A percentile compares a stretch with the other conserved stretches of the same genome.
These are phyloP conservation scores for Heliconius nattereri DNA, from an alignment of 1,140 invertebrate genomes.

Conservation along the genomic window DNA sequence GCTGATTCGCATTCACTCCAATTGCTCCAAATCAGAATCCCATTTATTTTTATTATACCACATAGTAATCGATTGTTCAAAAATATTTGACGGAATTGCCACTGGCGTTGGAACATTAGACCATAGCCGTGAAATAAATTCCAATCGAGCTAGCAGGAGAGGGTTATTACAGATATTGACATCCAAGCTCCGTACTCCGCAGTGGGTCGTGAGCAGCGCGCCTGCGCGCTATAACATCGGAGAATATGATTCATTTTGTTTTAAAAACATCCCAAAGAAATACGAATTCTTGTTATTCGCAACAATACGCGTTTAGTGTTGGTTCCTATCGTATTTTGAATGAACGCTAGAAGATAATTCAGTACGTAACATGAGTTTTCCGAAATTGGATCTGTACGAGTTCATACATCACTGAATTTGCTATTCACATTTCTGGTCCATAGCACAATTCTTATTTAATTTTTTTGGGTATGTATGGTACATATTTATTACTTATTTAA, in stretches of 20 bases:
- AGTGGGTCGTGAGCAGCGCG: conserved; percentile 44
- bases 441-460: background rate
- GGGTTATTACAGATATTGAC: conserved; percentile 52
- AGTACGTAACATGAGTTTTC: conserved; percentile 58
- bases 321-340: conserved; percentile 40
- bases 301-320: conserved; percentile 45
- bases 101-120: conserved; percentile 24
- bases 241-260: conserved; percentile 47
- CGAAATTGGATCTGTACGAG: conserved; percentile 67
- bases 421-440: background rate
- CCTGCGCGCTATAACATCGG: conserved; percentile 52
- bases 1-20: conserved; percentile 50
- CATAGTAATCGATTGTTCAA: conserved; percentile 35
- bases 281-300: conserved; percentile 48
- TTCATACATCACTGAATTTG: conserved; percentile 27
- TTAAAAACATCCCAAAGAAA: conserved; percentile 57
- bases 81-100: conserved; percentile 33
- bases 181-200: conserved; percentile 44
- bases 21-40: conserved; percentile 66
- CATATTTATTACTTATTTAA: background rate
- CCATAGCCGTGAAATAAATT: conserved; percentile 46
- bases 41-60: conserved; percentile 60
- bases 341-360: conserved; percentile 28
- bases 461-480: conserved; percentile 10
- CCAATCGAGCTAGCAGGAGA: conserved; percentile 47